Conservation (phyloP, 2,888 invertebrate genomes). For the Oegoconia quadripuncta region DNA sequence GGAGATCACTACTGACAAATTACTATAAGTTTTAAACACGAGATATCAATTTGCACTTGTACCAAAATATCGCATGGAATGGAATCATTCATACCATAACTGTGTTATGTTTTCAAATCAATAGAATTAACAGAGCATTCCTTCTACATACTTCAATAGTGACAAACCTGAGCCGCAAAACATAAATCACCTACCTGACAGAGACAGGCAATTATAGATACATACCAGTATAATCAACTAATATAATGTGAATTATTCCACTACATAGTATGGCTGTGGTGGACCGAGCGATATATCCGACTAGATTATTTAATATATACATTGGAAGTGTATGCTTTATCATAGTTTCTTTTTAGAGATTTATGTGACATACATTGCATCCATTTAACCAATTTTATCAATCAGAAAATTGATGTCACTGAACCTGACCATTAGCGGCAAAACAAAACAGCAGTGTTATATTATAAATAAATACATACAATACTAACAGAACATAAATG, state of each 20-base stretch:
- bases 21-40: no score
- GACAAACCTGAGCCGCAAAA: constrained; percentile 11
- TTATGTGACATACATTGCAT: no score
- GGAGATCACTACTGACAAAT: no score
- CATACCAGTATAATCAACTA: no score
- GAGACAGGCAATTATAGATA: background rate
- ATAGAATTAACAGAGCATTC: no score
- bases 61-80: no score
- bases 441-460: constrained; percentile 12
- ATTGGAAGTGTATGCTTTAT: constrained; percentile 4
- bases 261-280: constrained; percentile 6
- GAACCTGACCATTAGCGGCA: constrained; percentile 9
- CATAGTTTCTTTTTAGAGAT: no score
- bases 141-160: constrained; percentile 7
- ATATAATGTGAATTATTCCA: background rate
- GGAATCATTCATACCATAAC: no score
- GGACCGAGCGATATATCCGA: constrained; percentile 19
- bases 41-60: no score
- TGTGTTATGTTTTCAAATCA: no score
- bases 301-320: constrained; percentile 7
- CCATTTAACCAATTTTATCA: background rate
- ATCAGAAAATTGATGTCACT: background rate
- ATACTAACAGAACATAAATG: constrained; percentile 12
- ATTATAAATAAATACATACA: constrained; percentile 9
- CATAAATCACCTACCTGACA: constrained; percentile 7